Base-by-base conservation (phyloP, 2,113 vertebrate species). In the Elephantulus edwardii region DNA sequence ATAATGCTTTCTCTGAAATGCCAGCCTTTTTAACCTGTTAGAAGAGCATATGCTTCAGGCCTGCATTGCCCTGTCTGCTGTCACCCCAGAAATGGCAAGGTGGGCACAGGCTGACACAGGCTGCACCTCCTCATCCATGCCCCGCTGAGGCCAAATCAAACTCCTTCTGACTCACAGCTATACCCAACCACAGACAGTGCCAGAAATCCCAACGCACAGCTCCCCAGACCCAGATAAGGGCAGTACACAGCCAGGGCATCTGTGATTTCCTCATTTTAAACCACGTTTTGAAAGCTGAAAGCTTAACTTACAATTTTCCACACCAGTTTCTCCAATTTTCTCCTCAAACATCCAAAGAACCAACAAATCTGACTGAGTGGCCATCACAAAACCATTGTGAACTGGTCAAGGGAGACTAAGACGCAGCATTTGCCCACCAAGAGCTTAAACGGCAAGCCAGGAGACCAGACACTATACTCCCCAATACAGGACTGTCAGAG, bases 71-170 rank as follows among this genome's bases (percentile, higher is more conserved):
- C 92, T 35, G 75, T 33, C 79, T 50, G 44, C 68, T 86, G 64
- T 95, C 94, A 93, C 50, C 91, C 96, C 26, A 92, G 93, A 97
- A 97, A 95, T 78, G 92, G 90, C 87, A 95, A 81, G 82, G 92
- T 75, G 85, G 48, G 89, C 22, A 84, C n/a, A 83, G 62, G 87
- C 72, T 92, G 94, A 86, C 86, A 93, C 12, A 0, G 74, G 14
- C 80, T n/a, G 3, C 1, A 0, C n/a, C 81, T 88, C 93, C 93
- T 86, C 91, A 0, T 1, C 89, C 62, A 71, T 42, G 81, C 81
- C 89, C 89, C 20, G 19, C 2, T 0, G 87, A 91, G 74, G 74
- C 82, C 2, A 90, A 66, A 83, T 44, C 26, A 70, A 95, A 58
- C 72, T 75, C 84, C 66, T 74, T 2, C 0, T 54, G 93, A 38